Conservation (phyloP, 35 echinoderm and acorn worm species). For the Strongylocentrotus purpuratus region DNA sequence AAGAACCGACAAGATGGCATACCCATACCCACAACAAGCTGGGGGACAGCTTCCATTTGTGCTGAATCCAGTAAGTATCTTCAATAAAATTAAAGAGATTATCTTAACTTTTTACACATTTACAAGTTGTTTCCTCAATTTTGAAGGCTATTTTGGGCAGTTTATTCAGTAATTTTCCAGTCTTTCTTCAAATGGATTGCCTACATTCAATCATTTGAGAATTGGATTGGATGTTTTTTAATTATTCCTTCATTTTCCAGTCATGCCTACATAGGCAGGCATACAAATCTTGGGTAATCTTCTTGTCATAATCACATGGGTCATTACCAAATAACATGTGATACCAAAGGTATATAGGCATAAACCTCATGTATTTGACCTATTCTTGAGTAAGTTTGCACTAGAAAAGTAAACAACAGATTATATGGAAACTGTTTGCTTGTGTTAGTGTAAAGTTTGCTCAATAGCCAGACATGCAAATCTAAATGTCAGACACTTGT, state of each 20-base stretch:
- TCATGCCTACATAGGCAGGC: too few species aligned
- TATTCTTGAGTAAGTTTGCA: not conserved
- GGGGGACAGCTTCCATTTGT: slow-evolving; percentile 20
- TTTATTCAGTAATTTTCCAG: too few species aligned
- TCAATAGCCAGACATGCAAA: not conserved
- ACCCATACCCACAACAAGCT: slow-evolving; percentile 24
- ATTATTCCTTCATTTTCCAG: too few species aligned
- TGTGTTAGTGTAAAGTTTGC: not conserved
- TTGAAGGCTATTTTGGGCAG: too few species aligned
- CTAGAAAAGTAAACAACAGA: not conserved
- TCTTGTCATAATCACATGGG: not conserved
- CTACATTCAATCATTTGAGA: too few species aligned
- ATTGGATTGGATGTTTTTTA: too few species aligned
- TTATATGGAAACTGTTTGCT: not conserved
- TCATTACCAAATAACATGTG: not conserved
- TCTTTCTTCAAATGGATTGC: too few species aligned
- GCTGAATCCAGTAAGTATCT: slow-evolving; percentile 28
- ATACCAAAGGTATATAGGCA: not conserved
- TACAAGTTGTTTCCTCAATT: too few species aligned
- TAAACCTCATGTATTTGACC: not conserved
- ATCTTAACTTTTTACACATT: too few species aligned
- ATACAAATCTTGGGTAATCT: not conserved
- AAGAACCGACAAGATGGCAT: not conserved
- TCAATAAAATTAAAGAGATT: not conserved
- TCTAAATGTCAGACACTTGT: not conserved